These are phyloP conservation scores for Cryptoblepharus egeriae DNA, from an alignment of 2,797 vertebrate species.

Conservation along the genomic window DNA sequence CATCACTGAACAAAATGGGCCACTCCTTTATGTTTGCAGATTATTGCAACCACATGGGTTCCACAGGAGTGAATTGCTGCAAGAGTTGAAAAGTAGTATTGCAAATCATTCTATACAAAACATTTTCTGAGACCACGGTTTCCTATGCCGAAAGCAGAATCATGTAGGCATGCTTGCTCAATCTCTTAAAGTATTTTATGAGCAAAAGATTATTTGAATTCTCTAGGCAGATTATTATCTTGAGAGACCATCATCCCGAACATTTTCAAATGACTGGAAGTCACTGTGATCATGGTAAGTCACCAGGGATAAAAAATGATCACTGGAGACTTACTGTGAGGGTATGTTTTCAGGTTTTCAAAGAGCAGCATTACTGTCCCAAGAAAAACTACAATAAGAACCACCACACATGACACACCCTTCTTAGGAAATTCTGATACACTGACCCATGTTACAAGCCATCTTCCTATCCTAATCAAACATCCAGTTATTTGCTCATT, in stretches of 20 bases:
- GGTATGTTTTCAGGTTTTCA: not conserved
- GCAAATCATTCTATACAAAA: not conserved
- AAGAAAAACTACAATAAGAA: not conserved
- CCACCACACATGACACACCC: not conserved
- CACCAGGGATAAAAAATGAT: too few relatives aligned
- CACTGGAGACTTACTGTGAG: not conserved
- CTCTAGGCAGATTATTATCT: too few relatives aligned
- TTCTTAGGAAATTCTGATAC: not conserved
- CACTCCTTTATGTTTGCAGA: not conserved
- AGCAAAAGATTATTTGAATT: not conserved
- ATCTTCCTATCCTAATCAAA: conserved; percentile 37
- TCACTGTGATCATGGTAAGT: too few relatives aligned
- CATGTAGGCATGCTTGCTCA: not conserved
- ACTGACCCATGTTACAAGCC: conserved; percentile 8
- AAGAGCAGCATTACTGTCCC: not conserved
- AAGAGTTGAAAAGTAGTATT: not conserved
- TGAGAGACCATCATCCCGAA: not conserved
- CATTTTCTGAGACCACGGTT: not conserved
- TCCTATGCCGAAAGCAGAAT: not conserved
- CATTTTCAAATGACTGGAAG: too few relatives aligned
- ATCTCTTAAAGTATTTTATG: not conserved
- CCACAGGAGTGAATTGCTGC: not conserved
- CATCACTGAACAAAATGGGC: not conserved
- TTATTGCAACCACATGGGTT: not conserved
- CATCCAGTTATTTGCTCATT: conserved; percentile 1